Base-by-base conservation (phyloP, 2,113 vertebrate genomes). In the Spilogale gracilis region DNA sequence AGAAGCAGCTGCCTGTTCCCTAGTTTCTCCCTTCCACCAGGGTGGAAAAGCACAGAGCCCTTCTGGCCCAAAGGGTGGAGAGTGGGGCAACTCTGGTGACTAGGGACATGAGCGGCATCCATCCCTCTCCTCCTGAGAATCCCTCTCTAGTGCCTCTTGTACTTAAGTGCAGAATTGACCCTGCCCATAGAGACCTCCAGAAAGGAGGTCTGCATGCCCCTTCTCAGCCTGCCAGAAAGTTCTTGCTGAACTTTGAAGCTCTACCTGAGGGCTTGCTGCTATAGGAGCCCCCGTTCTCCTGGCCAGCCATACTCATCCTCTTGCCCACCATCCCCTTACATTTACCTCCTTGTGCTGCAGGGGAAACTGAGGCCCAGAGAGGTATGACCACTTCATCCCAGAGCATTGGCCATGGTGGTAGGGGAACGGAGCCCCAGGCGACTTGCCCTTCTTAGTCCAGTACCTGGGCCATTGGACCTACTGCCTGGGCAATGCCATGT, bases 181-280 rank as follows among this genome's bases (percentile, higher is more conserved):
- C 82, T 65, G 84, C 45, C 91, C 78, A 18, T 96, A 86, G 94
- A 95, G 48, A 23, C 93, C n/a, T 43, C 18, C 45, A 52, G 95
- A 25, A 54, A 32, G 54, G 48, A 56, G 67, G 18, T 54, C 38
- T 23, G 13, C 50, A 4, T 8, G 45, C 32, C 20, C 86, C 73
- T 85, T 45, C 45, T 23, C 71, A 52, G 48, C 38, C n/a, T 73
- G 69, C 71, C n/a, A 30, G 85, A 25, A 89, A 30, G 84, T 38
- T 80, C 86, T 84, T 27, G 3, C 74, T 27, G 12, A 87, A 48
- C 58, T 76, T 25, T 13, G 69, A 58, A 85, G 80, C 60, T 54
- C 56, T 45, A 48, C 76, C 27, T 32, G 25, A 3, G 84, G 21
- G 11, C 21, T 20, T 21, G 38, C 52, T 50, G 82, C 43, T 4